These are phyloP conservation scores for Eurystomus gularis DNA, from an alignment of 2,113 vertebrate genomes.

Conservation along the genomic window DNA sequence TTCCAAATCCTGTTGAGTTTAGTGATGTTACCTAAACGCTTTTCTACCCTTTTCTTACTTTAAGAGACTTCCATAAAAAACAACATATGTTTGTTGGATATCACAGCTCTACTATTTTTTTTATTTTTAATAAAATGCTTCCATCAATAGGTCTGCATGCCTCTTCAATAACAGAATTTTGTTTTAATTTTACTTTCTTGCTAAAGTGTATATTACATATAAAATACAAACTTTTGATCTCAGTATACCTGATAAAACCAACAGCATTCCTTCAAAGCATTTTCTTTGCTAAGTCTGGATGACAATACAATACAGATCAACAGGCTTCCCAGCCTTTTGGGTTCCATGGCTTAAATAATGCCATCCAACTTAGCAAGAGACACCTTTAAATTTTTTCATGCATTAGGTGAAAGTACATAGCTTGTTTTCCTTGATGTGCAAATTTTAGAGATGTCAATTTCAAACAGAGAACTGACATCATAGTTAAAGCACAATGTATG, in stretches of 20 bases:
- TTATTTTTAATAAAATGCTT: neutral
- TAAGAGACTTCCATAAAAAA: neutral
- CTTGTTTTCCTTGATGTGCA: neutral
- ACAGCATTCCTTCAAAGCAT: neutral
- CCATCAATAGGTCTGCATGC: neutral
- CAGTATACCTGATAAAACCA: neutral
- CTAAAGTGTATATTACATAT: neutral
- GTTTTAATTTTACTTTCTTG: neutral
- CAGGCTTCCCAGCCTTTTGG: neutral
- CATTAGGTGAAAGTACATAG: neutral
- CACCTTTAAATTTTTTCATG: neutral
- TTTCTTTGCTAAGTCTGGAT: neutral
- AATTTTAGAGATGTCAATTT: neutral
- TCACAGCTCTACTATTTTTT: neutral
- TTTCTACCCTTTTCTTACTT: neutral
- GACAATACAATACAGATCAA: neutral
- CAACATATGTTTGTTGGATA: neutral
- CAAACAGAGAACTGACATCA: neutral
- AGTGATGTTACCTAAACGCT: neutral
- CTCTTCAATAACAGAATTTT: neutral
- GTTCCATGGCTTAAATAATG: neutral
- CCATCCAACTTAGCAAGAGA: neutral
- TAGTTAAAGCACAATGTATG: neutral
- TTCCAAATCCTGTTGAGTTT: neutral
- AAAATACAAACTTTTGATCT: slow-evolving; percentile 16